Conservation (phyloP, 2,113 vertebrate genomes). For the Burhinus oedicnemus region DNA sequence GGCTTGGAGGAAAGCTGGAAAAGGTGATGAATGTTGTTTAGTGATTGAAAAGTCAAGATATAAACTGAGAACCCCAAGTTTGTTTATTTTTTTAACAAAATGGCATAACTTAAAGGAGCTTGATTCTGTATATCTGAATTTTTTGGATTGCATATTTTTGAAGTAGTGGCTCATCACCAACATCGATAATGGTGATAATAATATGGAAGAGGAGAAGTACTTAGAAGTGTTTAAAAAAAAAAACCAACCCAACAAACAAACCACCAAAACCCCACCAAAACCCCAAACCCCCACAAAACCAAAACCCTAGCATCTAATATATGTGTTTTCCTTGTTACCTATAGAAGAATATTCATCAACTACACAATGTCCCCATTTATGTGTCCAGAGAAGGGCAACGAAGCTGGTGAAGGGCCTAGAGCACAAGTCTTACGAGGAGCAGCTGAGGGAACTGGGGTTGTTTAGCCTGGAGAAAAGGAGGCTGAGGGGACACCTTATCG, state of each 20-base stretch:
- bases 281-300: accelerated
- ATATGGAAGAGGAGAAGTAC: neutral
- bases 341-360: neutral
- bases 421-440: too few relatives aligned
- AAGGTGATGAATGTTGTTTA: neutral
- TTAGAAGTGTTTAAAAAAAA: neutral
- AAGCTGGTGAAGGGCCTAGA: too few relatives aligned
- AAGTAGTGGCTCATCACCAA: neutral
- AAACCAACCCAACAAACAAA: neutral
- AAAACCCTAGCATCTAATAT: neutral
- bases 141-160: neutral
- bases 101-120: neutral
- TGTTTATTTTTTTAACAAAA: neutral
- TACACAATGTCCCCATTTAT: neutral
- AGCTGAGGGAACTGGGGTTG: too few relatives aligned
- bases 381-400: too few relatives aligned
- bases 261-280: neutral
- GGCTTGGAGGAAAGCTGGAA: neutral
- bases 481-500: too few relatives aligned
- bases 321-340: neutral
- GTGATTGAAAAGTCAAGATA: neutral
- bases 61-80: neutral
- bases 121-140: neutral
- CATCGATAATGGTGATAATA: neutral
- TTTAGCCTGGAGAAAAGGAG: too few relatives aligned